These are phyloP conservation scores for Equus przewalskii DNA, from an alignment of 2,113 vertebrate species.

Conservation along the genomic window DNA sequence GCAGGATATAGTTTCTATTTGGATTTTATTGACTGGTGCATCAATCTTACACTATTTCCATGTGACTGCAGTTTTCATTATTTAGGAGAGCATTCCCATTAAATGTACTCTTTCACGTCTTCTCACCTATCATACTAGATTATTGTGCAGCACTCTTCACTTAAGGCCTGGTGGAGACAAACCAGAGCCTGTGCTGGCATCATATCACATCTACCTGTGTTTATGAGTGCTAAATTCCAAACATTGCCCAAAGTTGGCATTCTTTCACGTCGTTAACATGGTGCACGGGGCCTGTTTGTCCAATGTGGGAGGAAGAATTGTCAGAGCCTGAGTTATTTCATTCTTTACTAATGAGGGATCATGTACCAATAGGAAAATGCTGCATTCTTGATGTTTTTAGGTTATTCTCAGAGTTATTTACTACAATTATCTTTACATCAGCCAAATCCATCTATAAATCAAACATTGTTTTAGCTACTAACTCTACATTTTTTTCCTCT, in stretches of 20 bases:
- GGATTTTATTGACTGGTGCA: background rate
- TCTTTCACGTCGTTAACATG: background rate
- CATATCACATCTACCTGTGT: background rate
- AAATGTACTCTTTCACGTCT: constrained; percentile 56
- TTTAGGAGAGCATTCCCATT: constrained; percentile 24
- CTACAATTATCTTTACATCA: constrained; percentile 60
- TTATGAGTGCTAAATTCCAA: constrained; percentile 48
- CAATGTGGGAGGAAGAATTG: constrained; percentile 24
- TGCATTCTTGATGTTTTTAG: constrained; percentile 54
- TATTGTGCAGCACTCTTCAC: background rate
- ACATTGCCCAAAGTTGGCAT: constrained; percentile 25
- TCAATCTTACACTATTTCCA: background rate
- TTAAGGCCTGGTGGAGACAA: background rate
- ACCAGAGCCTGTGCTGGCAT: background rate
- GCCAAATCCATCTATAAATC: constrained; percentile 68
- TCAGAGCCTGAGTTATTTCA: constrained; percentile 49
- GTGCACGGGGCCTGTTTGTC: background rate
- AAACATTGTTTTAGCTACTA: constrained; percentile 28
- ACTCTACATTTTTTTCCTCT: background rate
- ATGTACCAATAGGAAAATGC: background rate
- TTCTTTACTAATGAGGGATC: constrained; percentile 46
- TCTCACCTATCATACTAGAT: constrained; percentile 18
- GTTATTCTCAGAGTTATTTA: constrained; percentile 65
- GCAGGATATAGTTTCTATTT: background rate
- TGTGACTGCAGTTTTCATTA: constrained; percentile 28